Evolutionary conservation across 2,113 vertebrate species (phyloP).

Genomic region (Sarotherodon lohbergeri): DNA sequence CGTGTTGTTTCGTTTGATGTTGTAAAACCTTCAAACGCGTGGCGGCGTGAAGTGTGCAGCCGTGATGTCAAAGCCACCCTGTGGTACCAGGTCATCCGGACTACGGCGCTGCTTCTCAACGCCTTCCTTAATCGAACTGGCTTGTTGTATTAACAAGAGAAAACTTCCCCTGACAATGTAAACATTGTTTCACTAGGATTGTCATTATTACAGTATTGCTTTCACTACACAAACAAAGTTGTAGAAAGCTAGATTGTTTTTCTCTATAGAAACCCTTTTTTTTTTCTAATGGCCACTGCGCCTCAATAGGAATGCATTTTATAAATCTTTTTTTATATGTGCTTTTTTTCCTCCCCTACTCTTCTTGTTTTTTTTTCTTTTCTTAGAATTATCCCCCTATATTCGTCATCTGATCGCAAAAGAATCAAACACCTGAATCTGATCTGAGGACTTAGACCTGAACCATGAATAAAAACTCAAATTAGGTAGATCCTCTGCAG

Average conservation of each 20-base stretch:
- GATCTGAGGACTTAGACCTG: conserved; percentile 50
- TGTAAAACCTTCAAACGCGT: neutral
- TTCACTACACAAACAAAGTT: conserved; percentile 80
- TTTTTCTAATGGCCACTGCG: conserved; percentile 49
- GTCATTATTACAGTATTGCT: conserved; percentile 76
- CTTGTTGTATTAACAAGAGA: conserved; percentile 45
- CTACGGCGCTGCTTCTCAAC: conserved; percentile 9
- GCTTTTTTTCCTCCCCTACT: conserved; percentile 51
- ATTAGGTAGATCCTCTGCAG: conserved; percentile 52
- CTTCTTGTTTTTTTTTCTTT: neutral
- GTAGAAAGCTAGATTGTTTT: conserved; percentile 82
- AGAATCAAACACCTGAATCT: conserved; percentile 59
- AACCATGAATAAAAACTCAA: conserved; percentile 50
- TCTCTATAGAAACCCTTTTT: conserved; percentile 56
- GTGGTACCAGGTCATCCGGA: neutral
- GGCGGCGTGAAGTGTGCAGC: neutral
- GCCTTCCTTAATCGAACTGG: conserved; percentile 17
- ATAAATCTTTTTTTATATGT: conserved; percentile 71
- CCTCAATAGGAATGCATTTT: conserved; percentile 73
- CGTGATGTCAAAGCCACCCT: neutral
- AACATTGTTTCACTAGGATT: conserved; percentile 81
- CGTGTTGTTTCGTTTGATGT: neutral
- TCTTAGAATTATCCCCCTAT: neutral
- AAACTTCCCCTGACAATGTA: conserved; percentile 72
- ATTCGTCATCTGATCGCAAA: conserved; percentile 51